phyloP scores from a whole-genome alignment of 2,888 invertebrate species.

The Muschampia plurimacula region DNA sequence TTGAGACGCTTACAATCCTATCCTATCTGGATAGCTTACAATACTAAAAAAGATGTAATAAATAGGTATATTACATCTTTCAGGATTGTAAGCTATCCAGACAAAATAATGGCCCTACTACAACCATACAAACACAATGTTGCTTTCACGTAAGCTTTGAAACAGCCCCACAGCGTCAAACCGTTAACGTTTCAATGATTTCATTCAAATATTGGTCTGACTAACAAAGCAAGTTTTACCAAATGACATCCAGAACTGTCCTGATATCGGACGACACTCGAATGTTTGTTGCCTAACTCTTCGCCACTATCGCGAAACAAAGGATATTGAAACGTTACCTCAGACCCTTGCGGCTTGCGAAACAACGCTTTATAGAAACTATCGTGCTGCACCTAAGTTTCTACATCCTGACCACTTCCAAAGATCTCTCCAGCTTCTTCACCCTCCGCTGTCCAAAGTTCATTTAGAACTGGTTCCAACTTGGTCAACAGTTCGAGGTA shows the following conservation, averaged over 20 bases:
- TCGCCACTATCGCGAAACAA: constrained; percentile 57
- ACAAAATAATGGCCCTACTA: no score
- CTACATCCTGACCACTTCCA: constrained; percentile 51
- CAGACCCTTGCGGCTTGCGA: constrained; percentile 68
- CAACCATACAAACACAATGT: background rate
- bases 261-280: constrained; percentile 51
- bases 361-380: constrained; percentile 68
- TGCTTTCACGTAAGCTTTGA: background rate
- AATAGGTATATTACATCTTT: no score
- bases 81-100: no score
- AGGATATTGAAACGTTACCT: constrained; percentile 69
- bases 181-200: constrained; percentile 17
- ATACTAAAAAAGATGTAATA: no score
- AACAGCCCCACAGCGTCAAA: background rate
- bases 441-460: constrained; percentile 54
- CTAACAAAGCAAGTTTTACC: constrained; percentile 40
- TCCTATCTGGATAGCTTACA: no score
- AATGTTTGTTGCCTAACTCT: constrained; percentile 54
- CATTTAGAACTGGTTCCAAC: constrained; percentile 58
- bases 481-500: constrained; percentile 54
- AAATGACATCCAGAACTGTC: constrained; percentile 41
- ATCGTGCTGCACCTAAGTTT: constrained; percentile 61
- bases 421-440: constrained; percentile 52
- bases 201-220: constrained; percentile 34
- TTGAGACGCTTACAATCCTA: no score